Base-by-base conservation (phyloP, 1,140 invertebrate species). In the Anadara kagoshimensis region DNA sequence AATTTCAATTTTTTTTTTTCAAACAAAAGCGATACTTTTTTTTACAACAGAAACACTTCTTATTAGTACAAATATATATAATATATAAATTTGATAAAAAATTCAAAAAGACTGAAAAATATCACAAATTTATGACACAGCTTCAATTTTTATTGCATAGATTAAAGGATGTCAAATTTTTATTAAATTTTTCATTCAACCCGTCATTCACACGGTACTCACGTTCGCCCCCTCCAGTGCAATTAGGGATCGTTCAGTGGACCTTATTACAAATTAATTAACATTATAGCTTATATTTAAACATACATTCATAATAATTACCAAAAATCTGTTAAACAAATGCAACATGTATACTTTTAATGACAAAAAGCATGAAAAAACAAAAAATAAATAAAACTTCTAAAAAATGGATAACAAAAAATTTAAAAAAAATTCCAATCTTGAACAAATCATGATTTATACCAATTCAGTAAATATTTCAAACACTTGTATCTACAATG, bases 11-110 rank as follows among this genome's bases (percentile, higher is more conserved):
- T 22, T 18, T 26, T 29, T 24, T 22, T 54, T n/a, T 22, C 41
- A 44, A 62, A 44, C 58, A 22, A 14, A 64, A n/a, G 56, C 24
- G 24, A 26, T 72, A 18, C 29, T 43, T 57, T 47, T 47, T 53
- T 22, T 49, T 62, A 24, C 29, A 61, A 69, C 56, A n/a, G 26
- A 29, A 20, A 22, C 51, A 7, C 0, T 2, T 11, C 14, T 62
- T 5, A 20, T 16, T 2, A 62, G 8, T 12, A n/a, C 10, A 43
- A 29, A 11, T 43, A 24, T 45, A 41, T 29, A 43, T 44, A 18
- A 29, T 43, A 18, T 20, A 29, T 7, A 51, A 41, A 20, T 45
- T 56, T 66, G 8, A 53, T 54, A 53, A 18, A 51, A 12, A 58
- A 3, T 58, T 1, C 7, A 10, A 57, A 14, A n/a, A 26, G 22